These are phyloP conservation scores for Trogon melanurus DNA, from an alignment of 2,113 vertebrate species.

Conservation along the genomic window DNA sequence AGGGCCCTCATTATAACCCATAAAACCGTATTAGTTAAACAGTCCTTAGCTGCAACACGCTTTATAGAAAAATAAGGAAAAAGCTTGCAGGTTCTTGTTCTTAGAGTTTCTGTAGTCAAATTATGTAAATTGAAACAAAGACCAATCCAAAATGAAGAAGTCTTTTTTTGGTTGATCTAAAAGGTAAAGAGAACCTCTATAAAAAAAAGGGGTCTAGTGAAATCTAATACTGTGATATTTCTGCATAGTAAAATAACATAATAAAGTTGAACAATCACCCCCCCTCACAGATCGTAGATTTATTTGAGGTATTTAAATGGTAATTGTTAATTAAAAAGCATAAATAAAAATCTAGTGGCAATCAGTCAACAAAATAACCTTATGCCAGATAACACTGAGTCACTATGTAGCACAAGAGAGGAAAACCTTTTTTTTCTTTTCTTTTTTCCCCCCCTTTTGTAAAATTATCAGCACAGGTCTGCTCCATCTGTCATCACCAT, in stretches of 20 bases:
- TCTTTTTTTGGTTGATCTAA: background rate
- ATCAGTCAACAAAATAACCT: slow-evolving; percentile 61
- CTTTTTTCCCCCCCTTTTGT: background rate
- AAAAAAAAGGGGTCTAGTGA: background rate
- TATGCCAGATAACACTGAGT: slow-evolving; percentile 31
- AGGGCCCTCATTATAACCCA: slow-evolving; percentile 56
- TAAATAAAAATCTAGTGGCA: slow-evolving; percentile 51
- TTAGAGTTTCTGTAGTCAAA: slow-evolving; percentile 12
- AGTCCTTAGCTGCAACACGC: slow-evolving; percentile 14
- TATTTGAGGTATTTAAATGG: slow-evolving; percentile 48
- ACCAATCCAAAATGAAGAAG: background rate
- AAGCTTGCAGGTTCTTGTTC: background rate
- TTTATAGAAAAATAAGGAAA: slow-evolving; percentile 1
- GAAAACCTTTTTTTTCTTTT: background rate
- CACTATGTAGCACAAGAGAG: background rate
- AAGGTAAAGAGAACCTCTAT: background rate
- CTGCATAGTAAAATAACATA: slow-evolving; percentile 51
- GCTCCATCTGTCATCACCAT: background rate
- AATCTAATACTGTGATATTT: slow-evolving; percentile 44
- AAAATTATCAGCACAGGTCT: background rate
- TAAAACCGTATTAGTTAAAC: slow-evolving; percentile 45
- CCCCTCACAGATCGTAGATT: background rate
- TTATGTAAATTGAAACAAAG: background rate
- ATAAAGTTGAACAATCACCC: slow-evolving; percentile 14
- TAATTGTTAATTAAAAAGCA: slow-evolving; percentile 69